These are phyloP conservation scores for Caranx melampygus DNA, from an alignment of 2,113 vertebrate species.

Conservation along the genomic window DNA sequence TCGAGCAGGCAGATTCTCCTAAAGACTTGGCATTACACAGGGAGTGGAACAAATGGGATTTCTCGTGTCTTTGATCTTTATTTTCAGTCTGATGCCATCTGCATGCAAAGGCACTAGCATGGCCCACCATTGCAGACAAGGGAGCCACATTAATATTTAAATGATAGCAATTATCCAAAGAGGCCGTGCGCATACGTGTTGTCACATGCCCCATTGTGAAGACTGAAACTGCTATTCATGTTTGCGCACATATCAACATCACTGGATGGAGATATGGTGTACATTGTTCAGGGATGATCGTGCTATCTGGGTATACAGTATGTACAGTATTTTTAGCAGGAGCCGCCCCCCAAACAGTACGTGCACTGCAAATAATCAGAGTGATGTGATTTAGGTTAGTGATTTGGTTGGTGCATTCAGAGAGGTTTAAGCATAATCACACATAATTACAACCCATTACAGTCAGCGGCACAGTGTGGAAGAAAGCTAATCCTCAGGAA, in stretches of 20 bases:
- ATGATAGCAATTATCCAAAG: conserved; percentile 78
- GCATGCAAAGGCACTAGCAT: conserved; percentile 62
- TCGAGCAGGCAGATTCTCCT: conserved; percentile 68
- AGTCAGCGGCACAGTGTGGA: conserved; percentile 5
- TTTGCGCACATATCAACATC: conserved; percentile 40
- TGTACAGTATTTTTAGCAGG: conserved; percentile 35
- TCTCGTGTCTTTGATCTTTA: conserved; percentile 83
- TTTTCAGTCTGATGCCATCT: conserved; percentile 82
- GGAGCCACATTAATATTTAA: conserved; percentile 79
- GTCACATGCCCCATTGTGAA: conserved; percentile 52
- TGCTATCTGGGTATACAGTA: conserved; percentile 14
- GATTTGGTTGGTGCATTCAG: conserved; percentile 21
- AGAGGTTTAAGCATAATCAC: conserved; percentile 56
- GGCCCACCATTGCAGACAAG: conserved; percentile 72
- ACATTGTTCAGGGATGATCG: conserved; percentile 27
- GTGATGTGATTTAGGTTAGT: conserved; percentile 20
- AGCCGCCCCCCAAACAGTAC: conserved; percentile 6
- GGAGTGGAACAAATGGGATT: conserved; percentile 83
- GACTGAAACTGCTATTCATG: conserved; percentile 36
- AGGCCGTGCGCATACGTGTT: conserved; percentile 47
- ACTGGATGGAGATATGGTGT: not conserved
- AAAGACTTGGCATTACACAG: conserved; percentile 74
- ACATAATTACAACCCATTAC: conserved; percentile 55
- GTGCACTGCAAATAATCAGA: conserved; percentile 12
- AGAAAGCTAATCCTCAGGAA: conserved; percentile 39